A percentile compares a stretch with the other conserved stretches of the same genome.
phyloP scores from a whole-genome alignment of 2,797 vertebrate species.

The Emys orbicularis region DNA sequence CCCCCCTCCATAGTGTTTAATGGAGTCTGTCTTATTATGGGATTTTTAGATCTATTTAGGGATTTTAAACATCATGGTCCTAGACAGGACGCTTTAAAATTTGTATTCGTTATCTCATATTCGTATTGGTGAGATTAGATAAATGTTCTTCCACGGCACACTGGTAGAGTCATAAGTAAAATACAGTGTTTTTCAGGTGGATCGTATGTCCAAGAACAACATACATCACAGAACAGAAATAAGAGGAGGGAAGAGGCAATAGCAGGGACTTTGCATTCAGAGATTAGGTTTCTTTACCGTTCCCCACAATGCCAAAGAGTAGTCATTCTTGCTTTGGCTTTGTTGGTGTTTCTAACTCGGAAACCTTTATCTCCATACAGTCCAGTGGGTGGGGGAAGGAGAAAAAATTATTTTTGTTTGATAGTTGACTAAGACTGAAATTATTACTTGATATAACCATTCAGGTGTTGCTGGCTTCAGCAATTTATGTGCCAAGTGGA shows the following conservation, averaged over 20 bases:
- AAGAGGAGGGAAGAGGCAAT: background rate
- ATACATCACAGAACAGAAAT: background rate
- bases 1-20: too few relatives aligned
- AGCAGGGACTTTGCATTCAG: background rate
- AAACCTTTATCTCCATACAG: background rate
- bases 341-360: background rate
- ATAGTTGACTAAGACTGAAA: background rate
- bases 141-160: background rate
- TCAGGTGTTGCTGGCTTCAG: background rate
- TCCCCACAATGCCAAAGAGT: background rate
- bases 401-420: background rate
- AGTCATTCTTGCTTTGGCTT: background rate
- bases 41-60: background rate
- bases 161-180: background rate
- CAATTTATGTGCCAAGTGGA: background rate
- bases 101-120: background rate
- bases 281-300: conserved; percentile 12
- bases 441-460: background rate
- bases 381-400: background rate
- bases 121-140: background rate
- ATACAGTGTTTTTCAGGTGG: background rate
- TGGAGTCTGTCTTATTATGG: background rate
- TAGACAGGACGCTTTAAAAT: background rate
- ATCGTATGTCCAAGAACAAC: background rate
- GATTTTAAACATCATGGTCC: background rate